Percentiles rank a stretch among this genome's conserved stretches.
These are phyloP conservation scores for Alosa alosa DNA, from an alignment of 2,113 vertebrate species.

Conservation along the genomic window DNA sequence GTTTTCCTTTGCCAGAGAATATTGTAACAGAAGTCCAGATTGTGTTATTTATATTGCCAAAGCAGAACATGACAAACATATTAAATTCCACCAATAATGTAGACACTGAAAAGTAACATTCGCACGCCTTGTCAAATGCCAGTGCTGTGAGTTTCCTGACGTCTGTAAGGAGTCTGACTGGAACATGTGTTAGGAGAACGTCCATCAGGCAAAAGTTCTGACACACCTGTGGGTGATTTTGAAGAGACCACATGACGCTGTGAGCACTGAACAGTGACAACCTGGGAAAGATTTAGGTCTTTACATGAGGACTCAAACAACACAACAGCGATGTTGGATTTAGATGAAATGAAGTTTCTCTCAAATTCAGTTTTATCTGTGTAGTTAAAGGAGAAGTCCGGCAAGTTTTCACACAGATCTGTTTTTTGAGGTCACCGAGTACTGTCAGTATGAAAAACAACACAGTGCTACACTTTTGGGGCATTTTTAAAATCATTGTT, in stretches of 20 bases:
- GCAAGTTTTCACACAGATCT: no score
- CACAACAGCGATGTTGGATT: slow-evolving; percentile 23
- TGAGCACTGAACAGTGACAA: slow-evolving; percentile 60
- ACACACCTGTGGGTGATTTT: slow-evolving; percentile 70
- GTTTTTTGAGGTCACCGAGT: no score
- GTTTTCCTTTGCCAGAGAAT: slow-evolving; percentile 26
- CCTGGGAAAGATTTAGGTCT: slow-evolving; percentile 67
- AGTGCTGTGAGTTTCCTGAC: slow-evolving; percentile 38
- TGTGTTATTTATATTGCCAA: slow-evolving; percentile 70
- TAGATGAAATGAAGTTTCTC: not conserved
- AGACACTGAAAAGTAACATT: slow-evolving; percentile 42
- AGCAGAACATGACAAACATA: slow-evolving; percentile 55
- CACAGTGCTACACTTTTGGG: no score
- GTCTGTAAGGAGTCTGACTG: not conserved
- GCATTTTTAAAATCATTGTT: no score
- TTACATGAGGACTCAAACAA: slow-evolving; percentile 56
- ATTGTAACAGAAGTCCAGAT: slow-evolving; percentile 60
- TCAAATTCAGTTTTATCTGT: not conserved
- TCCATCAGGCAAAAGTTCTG: slow-evolving; percentile 29
- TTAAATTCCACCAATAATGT: slow-evolving; percentile 55
- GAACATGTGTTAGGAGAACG: slow-evolving; percentile 42
- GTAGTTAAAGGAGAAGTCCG: not conserved
- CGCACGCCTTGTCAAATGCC: slow-evolving; percentile 46
- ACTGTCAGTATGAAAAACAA: no score
- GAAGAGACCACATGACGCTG: slow-evolving; percentile 59